Conservation (phyloP, 92 coral and sea anemone genomes). For the Isaurus tuberculatus region DNA sequence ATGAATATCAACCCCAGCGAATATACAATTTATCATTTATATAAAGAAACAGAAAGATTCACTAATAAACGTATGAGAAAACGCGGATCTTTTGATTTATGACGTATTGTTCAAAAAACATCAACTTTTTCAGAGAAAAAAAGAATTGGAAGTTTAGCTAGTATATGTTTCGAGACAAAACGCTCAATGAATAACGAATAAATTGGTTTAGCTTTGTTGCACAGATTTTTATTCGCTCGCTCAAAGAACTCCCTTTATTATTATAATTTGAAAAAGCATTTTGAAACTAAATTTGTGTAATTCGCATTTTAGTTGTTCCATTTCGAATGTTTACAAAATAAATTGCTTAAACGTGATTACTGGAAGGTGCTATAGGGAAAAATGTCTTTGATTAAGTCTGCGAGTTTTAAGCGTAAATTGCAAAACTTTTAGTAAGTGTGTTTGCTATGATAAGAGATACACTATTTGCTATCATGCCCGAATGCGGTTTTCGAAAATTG, state of each 20-base stretch:
- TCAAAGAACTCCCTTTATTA: background rate
- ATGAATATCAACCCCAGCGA: slow-evolving; percentile 17
- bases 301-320: slow-evolving; percentile 1
- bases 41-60: slow-evolving; percentile 17
- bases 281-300: background rate
- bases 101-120: background rate
- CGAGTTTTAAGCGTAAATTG: slow-evolving; percentile 2
- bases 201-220: background rate
- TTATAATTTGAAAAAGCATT: slow-evolving; percentile 13
- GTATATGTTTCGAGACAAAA: background rate
- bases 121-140: background rate
- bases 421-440: slow-evolving; percentile 35
- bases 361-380: slow-evolving; percentile 42
- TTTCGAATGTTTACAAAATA: slow-evolving; percentile 35
- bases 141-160: background rate
- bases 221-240: background rate
- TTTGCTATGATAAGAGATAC: slow-evolving; percentile 15
- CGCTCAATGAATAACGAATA: background rate
- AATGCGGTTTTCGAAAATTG: slow-evolving; percentile 33
- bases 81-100: background rate
- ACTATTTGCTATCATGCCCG: slow-evolving; percentile 9
- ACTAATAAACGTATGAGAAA: slow-evolving; percentile 25
- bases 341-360: slow-evolving; percentile 25
- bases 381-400: slow-evolving; percentile 44
- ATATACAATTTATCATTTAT: slow-evolving; percentile 37